phyloP scores from a whole-genome alignment of 2,797 vertebrate genomes.

The Alca torda region DNA sequence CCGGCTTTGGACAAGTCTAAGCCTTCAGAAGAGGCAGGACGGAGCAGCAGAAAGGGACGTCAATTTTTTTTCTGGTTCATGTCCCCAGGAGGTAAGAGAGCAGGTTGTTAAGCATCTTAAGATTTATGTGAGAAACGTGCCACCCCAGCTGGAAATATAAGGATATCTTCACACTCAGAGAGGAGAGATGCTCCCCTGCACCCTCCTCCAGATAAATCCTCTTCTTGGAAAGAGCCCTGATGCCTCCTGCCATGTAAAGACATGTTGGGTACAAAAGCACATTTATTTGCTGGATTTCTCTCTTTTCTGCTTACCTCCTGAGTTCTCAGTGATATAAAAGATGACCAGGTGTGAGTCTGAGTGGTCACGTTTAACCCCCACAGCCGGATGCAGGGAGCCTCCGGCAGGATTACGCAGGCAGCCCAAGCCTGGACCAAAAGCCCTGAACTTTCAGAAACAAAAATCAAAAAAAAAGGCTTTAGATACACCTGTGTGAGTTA shows the following conservation, averaged over 20 bases:
- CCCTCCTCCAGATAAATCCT: neutral
- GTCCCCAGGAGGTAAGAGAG: neutral
- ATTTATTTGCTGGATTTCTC: neutral
- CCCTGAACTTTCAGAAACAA: neutral
- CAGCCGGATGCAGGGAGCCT: neutral
- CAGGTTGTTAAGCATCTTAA: neutral
- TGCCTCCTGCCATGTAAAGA: neutral
- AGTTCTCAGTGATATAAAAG: neutral
- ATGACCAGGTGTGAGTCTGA: neutral
- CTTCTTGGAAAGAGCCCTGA: neutral
- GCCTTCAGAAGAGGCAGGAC: neutral
- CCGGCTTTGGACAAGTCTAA: neutral
- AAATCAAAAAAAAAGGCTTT: neutral
- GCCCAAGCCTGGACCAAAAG: neutral
- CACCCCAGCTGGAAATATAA: neutral
- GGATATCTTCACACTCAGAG: neutral
- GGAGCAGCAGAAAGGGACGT: neutral
- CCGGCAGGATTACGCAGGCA: neutral
- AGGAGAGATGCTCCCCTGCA: neutral
- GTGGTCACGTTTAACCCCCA: neutral
- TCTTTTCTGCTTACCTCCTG: neutral
- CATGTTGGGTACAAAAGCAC: neutral
- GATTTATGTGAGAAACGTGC: neutral
- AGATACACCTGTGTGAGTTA: neutral
- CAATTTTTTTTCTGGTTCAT: neutral